phyloP scores from a whole-genome alignment of 2,797 vertebrate genomes.

The Thamnophis elegans region DNA sequence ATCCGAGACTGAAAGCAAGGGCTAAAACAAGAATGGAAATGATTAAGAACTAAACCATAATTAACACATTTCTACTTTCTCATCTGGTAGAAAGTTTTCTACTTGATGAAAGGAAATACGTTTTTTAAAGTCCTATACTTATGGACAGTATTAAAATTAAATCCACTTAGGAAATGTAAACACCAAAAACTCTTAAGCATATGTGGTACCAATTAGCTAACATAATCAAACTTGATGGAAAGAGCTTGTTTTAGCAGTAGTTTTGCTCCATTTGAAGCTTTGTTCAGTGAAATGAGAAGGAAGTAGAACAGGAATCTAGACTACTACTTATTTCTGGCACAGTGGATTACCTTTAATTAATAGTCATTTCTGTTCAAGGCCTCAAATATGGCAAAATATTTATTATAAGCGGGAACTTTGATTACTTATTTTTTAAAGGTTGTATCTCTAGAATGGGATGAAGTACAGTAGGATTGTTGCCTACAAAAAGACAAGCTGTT shows the following conservation, averaged over 20 bases:
- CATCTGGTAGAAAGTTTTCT: slow-evolving; percentile 3
- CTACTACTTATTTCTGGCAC: background rate
- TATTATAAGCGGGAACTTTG: background rate
- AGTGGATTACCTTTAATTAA: background rate
- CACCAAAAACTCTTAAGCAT: background rate
- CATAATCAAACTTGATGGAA: slow-evolving; percentile 23
- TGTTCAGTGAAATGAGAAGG: background rate
- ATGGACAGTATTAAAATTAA: slow-evolving; percentile 22
- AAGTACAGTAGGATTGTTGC: background rate
- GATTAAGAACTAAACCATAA: slow-evolving; percentile 4
- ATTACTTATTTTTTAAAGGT: slow-evolving; percentile 12
- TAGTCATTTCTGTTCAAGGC: background rate
- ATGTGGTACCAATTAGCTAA: slow-evolving; percentile 2
- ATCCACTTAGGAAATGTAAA: slow-evolving; percentile 32
- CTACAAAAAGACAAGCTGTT: background rate
- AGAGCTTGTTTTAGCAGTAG: slow-evolving; percentile 8
- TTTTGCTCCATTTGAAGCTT: background rate
- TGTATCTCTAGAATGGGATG: background rate
- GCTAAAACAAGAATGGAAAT: slow-evolving; percentile 1
- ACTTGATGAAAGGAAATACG: slow-evolving; percentile 13
- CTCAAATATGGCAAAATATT: background rate
- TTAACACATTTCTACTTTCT: slow-evolving; percentile 19
- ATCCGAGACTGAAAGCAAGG: background rate
- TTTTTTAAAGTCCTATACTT: slow-evolving; percentile 16
- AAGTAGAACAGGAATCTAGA: background rate